Evolutionary conservation across 2,888 invertebrate genomes (phyloP).

Genomic region (Macropis europaea): DNA sequence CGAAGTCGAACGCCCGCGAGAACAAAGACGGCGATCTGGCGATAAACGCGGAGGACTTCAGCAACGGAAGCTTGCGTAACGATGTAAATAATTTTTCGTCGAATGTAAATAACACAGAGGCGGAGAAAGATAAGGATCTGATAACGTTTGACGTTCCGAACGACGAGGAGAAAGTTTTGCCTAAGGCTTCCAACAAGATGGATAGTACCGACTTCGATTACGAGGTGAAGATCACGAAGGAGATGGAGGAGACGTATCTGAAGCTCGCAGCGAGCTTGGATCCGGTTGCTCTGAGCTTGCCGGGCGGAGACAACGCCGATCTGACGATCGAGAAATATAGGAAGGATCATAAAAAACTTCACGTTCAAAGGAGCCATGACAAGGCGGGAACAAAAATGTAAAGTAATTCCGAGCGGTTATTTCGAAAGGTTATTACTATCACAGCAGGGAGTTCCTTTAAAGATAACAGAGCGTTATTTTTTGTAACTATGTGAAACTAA

Average conservation of each 20-base stretch:
- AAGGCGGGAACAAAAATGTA: conserved; percentile 65
- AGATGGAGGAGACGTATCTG: conserved; percentile 77
- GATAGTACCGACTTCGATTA: conserved; percentile 57
- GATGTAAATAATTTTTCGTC: conserved; percentile 30
- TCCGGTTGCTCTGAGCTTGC: conserved; percentile 66
- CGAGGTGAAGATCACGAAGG: conserved; percentile 75
- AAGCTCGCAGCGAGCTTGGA: conserved; percentile 77
- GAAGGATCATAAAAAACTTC: conserved; percentile 72
- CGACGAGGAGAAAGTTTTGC: conserved; percentile 62
- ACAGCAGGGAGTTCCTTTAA: conserved; percentile 67
- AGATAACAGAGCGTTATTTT: conserved; percentile 67
- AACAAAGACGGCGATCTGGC: conserved; percentile 6
- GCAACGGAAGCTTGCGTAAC: neutral
- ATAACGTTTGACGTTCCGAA: conserved; percentile 73
- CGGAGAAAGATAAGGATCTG: conserved; percentile 63
- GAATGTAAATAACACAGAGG: conserved; percentile 7
- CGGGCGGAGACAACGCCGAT: conserved; percentile 63
- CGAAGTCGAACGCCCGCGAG: conserved; percentile 5
- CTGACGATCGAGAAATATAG: conserved; percentile 77
- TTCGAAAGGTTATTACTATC: conserved; percentile 53
- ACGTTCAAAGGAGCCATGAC: conserved; percentile 63
- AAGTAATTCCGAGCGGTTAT: conserved; percentile 47
- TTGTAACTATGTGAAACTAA: conserved; percentile 64
- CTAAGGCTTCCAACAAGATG: conserved; percentile 19
- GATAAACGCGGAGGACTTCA: conserved; percentile 1